These are phyloP conservation scores for Myiothlypis chrysogaster DNA, from an alignment of 2,797 vertebrate genomes.

Conservation along the genomic window DNA sequence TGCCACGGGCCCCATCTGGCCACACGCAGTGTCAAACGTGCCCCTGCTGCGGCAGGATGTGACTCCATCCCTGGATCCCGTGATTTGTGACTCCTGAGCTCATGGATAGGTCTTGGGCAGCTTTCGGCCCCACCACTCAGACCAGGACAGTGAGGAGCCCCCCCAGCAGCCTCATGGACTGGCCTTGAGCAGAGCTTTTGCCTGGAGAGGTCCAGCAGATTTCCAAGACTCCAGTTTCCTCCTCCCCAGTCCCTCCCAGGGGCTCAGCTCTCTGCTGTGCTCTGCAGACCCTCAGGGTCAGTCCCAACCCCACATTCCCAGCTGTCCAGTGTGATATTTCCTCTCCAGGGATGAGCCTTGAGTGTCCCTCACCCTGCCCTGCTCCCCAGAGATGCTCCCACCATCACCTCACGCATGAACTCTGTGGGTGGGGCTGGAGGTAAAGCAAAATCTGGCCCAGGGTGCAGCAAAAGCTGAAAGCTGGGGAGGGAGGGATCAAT, in stretches of 20 bases:
- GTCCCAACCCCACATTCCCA: background rate
- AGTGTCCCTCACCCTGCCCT: background rate
- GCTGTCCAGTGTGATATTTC: background rate
- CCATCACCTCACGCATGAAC: fast-evolving
- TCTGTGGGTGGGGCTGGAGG: fast-evolving
- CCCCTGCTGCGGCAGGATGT: background rate
- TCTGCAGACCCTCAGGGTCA: background rate
- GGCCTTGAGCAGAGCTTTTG: background rate
- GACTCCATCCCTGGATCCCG: background rate
- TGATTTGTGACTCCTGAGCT: background rate
- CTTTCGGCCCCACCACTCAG: background rate
- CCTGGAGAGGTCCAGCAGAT: background rate
- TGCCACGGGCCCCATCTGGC: background rate
- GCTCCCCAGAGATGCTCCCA: background rate
- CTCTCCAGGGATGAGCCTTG: background rate
- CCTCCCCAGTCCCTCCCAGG: background rate
- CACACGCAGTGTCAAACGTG: background rate
- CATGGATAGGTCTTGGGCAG: background rate
- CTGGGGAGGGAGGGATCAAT: too few species aligned
- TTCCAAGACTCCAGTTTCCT: background rate
- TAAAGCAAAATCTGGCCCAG: background rate
- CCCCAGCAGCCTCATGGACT: background rate
- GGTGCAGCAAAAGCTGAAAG: background rate
- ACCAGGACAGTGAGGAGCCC: fast-evolving
- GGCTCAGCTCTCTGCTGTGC: background rate